Percentiles rank a stretch among this genome's conserved stretches.
Evolutionary conservation across 2,797 vertebrate species (phyloP).

Genomic region (Hemitrygon akajei): DNA sequence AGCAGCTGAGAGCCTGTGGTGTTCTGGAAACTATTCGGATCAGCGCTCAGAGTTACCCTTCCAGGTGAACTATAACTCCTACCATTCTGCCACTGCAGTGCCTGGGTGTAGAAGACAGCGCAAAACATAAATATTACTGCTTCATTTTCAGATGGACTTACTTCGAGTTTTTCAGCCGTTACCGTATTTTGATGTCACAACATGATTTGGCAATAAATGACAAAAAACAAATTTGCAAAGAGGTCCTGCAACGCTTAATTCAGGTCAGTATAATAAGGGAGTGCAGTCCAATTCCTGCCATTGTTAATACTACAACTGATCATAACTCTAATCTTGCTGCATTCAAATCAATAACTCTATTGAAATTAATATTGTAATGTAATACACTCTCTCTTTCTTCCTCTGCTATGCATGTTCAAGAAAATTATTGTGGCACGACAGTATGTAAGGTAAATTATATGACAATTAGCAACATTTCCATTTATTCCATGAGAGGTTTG

Average conservation of each 20-base stretch:
- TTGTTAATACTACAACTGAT: background rate
- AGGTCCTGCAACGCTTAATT: conserved; percentile 78
- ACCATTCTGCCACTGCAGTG: background rate
- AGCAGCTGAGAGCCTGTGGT: conserved; percentile 91
- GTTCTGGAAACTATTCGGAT: conserved; percentile 93
- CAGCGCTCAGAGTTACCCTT: conserved; percentile 94
- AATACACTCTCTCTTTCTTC: background rate
- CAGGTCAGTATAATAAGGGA: conserved; percentile 61
- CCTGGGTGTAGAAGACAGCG: background rate
- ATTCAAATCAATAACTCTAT: background rate
- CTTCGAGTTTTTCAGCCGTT: conserved; percentile 91
- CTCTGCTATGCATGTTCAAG: background rate
- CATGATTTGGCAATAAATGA: conserved; percentile 66
- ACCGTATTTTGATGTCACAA: conserved; percentile 84
- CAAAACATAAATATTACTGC: background rate
- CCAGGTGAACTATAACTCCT: conserved; percentile 62
- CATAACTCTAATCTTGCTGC: background rate
- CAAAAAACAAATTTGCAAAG: conserved; percentile 85
- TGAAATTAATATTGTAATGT: background rate
- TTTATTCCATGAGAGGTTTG: background rate
- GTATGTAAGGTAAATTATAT: background rate
- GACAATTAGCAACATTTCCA: background rate
- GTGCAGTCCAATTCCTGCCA: background rate
- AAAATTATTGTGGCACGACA: background rate
- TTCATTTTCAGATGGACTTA: conserved; percentile 80